Evolutionary conservation across 2,888 invertebrate genomes (phyloP), one percentile per base, ranked within the genome.

Genomic region (Physocephala rufipes): DNA sequence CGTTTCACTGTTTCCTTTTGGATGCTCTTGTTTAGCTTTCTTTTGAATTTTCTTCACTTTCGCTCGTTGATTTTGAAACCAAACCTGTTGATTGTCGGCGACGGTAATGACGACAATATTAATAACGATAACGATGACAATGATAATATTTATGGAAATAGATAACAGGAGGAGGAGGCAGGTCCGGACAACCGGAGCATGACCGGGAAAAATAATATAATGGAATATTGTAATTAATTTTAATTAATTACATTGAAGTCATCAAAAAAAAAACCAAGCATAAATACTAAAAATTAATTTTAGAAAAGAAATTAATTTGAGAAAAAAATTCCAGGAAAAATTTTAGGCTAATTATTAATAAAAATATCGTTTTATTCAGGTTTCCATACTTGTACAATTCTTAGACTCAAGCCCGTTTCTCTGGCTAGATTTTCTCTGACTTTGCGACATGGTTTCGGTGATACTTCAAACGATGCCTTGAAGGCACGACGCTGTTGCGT

Each of bases 391-490:
- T 95, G 95, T 16, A 95, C 94, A 74, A 95, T 94, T 76, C 94
- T 88, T 51, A 95, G 92, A 79, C 93, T 94, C 67, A 95, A 87
- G 15, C 94, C 94, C 0, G 94, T 95, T 83, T 95, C 94, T 82
- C 93, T 93, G 15, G 94, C 94, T 73, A 95, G 87, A 71, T 92
- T 90, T 84, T 95, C 95, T 70, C 94, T 87, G 55, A 93, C 92
- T 87, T 94, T 94, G 78, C 94, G 87, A 80, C 93, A 94, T 2
- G 94, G 94, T 82, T 95, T 94, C 24, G 94, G 92, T 78, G 93
- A 94, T 78, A 93, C 89, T 86, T 95, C 94, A 85, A 95, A 95
- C 21, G 94, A 93, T 49, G 92, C 91, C 85, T 94, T 95, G 85
- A 95, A 95, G 75, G 94, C 93, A 76, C 93, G 87, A 77, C 95